Percentiles rank a stretch among this genome's conserved stretches.
These are phyloP conservation scores for Sphenopsis melanotis DNA, from an alignment of 2,797 vertebrate genomes.

Conservation along the genomic window DNA sequence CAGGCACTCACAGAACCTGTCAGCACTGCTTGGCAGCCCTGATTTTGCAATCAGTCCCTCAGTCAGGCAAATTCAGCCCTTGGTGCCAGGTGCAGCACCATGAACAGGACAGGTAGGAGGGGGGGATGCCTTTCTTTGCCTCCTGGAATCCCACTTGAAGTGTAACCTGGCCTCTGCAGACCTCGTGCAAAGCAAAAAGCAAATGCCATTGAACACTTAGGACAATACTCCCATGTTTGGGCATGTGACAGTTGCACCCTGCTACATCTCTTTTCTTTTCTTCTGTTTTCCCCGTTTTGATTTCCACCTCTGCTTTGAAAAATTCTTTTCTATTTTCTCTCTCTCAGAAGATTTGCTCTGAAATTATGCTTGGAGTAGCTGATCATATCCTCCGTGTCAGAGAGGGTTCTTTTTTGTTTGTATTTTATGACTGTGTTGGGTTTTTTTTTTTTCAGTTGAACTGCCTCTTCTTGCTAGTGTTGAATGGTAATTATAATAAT, in stretches of 20 bases:
- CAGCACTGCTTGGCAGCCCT: fast-evolving
- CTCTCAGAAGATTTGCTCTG: constrained; percentile 82
- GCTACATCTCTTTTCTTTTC: constrained; percentile 17
- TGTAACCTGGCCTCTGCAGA: constrained; percentile 18
- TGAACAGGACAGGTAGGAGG: background rate
- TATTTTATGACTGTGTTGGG: constrained; percentile 89
- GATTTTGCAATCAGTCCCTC: background rate
- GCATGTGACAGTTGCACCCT: constrained; percentile 22
- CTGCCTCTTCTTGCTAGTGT: constrained; percentile 91
- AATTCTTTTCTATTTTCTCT: constrained; percentile 66
- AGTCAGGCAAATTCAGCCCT: background rate
- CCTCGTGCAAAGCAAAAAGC: constrained; percentile 23
- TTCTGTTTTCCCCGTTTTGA: background rate
- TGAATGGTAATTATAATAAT: constrained; percentile 90
- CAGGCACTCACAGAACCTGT: background rate
- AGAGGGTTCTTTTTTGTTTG: constrained; percentile 80
- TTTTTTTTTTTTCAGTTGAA: constrained; percentile 79
- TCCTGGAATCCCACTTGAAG: constrained; percentile 29
- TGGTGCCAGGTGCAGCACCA: background rate
- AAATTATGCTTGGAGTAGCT: constrained; percentile 82
- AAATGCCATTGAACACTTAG: background rate
- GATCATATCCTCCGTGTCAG: constrained; percentile 85
- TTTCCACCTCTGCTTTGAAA: constrained; percentile 28
- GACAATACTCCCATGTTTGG: background rate
- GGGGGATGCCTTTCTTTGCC: background rate